These are phyloP conservation scores for Dendropsophus ebraccatus DNA, from an alignment of 2,113 vertebrate species.

Conservation along the genomic window DNA sequence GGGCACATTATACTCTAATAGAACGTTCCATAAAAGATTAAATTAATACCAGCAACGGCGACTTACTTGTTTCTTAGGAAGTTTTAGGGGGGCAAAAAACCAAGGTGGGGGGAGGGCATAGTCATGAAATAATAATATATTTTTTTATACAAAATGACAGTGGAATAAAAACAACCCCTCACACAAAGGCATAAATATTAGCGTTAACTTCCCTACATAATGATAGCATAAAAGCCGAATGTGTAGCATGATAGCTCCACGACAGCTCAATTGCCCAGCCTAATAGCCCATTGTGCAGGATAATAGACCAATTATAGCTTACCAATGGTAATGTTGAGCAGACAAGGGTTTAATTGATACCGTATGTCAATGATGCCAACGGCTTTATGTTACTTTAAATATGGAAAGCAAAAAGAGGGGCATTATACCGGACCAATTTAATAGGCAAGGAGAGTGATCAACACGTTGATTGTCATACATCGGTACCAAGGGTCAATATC, in stretches of 20 bases:
- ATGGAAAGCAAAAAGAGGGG: not conserved
- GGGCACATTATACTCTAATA: not conserved
- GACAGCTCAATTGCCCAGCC: constrained; percentile 4
- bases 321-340: constrained; percentile 4
- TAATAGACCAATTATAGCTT: constrained; percentile 17
- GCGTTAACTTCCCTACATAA: constrained; percentile 5
- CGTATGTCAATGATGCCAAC: not conserved
- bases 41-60: not conserved
- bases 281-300: constrained; percentile 21
- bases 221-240: constrained; percentile 20
- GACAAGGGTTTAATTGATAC: constrained; percentile 12
- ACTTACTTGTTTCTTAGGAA: not conserved
- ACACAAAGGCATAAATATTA: not conserved
- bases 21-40: not conserved
- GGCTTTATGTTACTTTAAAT: not conserved
- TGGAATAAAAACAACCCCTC: not conserved
- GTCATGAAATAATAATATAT: not conserved
- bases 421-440: not conserved
- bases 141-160: not conserved
- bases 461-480: not conserved
- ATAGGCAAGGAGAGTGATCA: not conserved
- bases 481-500: not conserved
- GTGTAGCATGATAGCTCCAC: not conserved
- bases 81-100: not conserved
- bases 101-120: not conserved